Evolutionary conservation across 1,140 invertebrate species (phyloP).

Genomic region (Drosophila truncata): DNA sequence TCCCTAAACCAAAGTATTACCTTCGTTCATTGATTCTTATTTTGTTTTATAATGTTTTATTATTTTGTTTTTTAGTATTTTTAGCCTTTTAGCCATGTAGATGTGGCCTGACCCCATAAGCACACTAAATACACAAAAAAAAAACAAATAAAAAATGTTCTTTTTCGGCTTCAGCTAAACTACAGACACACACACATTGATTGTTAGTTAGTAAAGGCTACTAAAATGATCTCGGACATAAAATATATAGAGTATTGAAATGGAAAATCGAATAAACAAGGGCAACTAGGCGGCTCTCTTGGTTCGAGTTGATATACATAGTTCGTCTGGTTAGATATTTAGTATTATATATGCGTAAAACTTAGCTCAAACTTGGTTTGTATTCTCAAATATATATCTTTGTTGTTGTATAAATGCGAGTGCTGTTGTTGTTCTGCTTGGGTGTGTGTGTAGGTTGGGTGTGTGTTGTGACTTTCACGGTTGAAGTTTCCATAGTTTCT

Average conservation of each 20-base stretch:
- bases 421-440: constrained; percentile 66
- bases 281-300: constrained; percentile 47
- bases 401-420: constrained; percentile 66
- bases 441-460: constrained; percentile 6
- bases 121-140: constrained; percentile 48
- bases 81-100: constrained; percentile 62
- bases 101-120: constrained; percentile 67
- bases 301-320: constrained; percentile 40
- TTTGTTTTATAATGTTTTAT: not conserved
- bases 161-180: constrained; percentile 37
- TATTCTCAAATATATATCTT: constrained; percentile 41
- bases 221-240: constrained; percentile 26
- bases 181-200: constrained; percentile 77
- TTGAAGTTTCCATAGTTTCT: constrained; percentile 21
- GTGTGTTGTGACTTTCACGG: constrained; percentile 20
- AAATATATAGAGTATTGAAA: constrained; percentile 22
- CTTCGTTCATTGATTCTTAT: not conserved
- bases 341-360: constrained; percentile 44
- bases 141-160: constrained; percentile 51
- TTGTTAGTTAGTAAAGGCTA: constrained; percentile 67
- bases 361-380: constrained; percentile 53
- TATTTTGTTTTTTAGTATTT: constrained; percentile 12
- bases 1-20: constrained; percentile 34
- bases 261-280: constrained; percentile 34
- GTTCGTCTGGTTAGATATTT: constrained; percentile 27